Evolutionary conservation across 2,888 invertebrate species (phyloP).

Genomic region (Sinodicranocentrus sp.): DNA sequence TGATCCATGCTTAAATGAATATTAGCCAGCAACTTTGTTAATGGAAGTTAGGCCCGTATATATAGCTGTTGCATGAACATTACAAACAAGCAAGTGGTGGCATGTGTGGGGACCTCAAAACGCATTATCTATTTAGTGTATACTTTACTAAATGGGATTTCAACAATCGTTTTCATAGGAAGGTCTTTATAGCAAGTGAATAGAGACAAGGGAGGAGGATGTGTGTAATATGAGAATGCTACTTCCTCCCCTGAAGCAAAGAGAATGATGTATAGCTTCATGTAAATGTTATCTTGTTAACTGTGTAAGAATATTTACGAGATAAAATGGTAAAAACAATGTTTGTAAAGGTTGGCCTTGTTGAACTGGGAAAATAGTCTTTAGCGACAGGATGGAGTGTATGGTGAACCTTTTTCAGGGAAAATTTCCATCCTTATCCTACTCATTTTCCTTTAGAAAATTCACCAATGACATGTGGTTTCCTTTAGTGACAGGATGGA

Average conservation of each 20-base stretch:
- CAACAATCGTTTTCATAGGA: too few relatives aligned
- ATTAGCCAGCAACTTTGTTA: not conserved
- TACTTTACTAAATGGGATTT: too few relatives aligned
- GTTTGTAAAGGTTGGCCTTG: not conserved
- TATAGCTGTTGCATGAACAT: too few relatives aligned
- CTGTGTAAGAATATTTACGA: not conserved
- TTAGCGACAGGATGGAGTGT: constrained; percentile 4
- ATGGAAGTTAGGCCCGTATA: not conserved
- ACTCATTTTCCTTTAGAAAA: not conserved
- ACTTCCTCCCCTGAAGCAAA: constrained; percentile 9
- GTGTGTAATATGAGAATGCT: not conserved
- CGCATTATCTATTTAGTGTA: too few relatives aligned
- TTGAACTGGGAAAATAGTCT: not conserved
- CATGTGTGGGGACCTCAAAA: too few relatives aligned
- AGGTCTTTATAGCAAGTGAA: too few relatives aligned
- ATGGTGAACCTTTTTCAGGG: not conserved
- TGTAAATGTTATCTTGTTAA: too few relatives aligned
- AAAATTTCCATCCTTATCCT: not conserved
- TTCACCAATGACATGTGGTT: constrained; percentile 7
- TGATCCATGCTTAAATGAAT: constrained; percentile 9
- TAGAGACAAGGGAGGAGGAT: too few relatives aligned
- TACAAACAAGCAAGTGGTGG: too few relatives aligned
- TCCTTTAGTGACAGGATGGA: constrained; percentile 7
- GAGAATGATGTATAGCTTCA: too few relatives aligned
- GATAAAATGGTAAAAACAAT: not conserved